Evolutionary conservation across 2,888 invertebrate genomes (phyloP).

Genomic region (Ectobius pallidus): DNA sequence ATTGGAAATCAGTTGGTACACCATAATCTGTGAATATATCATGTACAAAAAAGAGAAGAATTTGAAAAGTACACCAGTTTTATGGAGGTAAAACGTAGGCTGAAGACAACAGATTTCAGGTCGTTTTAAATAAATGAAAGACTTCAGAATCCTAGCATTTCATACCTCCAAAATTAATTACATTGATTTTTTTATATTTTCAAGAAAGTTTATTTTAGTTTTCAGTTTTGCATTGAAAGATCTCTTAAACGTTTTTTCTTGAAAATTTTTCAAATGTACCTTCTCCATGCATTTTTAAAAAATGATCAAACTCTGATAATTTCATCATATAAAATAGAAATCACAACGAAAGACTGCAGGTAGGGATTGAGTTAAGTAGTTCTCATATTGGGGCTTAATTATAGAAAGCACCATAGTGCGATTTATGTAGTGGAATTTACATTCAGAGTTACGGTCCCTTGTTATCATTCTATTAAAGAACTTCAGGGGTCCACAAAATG

Average conservation of each 20-base stretch:
- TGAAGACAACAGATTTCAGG: too few relatives aligned
- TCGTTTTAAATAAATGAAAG: not conserved
- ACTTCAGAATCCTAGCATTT: not conserved
- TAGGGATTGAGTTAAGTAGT: too few relatives aligned
- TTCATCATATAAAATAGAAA: constrained; percentile 22
- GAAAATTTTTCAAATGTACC: not conserved
- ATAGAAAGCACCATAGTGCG: too few relatives aligned
- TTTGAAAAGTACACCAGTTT: too few relatives aligned
- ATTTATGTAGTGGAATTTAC: too few relatives aligned
- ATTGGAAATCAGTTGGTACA: not conserved
- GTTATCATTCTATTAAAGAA: too few relatives aligned
- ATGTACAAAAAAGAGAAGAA: constrained; percentile 5
- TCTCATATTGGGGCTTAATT: too few relatives aligned
- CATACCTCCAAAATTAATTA: not conserved
- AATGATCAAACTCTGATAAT: not conserved
- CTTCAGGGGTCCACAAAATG: too few relatives aligned
- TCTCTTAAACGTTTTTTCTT: not conserved
- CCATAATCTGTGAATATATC: not conserved
- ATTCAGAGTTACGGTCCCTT: too few relatives aligned
- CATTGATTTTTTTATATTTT: not conserved
- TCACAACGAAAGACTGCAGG: constrained; percentile 23
- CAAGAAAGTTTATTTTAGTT: not conserved
- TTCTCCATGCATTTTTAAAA: constrained; percentile 16
- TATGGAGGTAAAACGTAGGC: too few relatives aligned
- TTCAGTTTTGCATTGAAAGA: not conserved